Evolutionary conservation across 92 coral and sea anemone species (phyloP), one percentile per base, ranked within the genome.

Genomic region (Scolanthus callimorphus): DNA sequence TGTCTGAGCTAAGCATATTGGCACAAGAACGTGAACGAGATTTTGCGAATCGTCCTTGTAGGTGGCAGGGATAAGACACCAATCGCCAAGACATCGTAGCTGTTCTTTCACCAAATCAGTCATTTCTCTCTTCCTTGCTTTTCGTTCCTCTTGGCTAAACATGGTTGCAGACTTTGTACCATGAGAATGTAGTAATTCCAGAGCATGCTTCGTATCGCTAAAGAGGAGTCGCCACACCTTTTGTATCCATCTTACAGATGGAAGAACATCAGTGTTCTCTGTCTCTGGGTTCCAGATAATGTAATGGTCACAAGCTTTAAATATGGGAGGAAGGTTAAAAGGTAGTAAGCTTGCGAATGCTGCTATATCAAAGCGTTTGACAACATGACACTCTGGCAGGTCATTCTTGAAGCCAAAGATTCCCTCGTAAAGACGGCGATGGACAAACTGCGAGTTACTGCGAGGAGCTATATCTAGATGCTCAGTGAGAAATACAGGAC

Each of bases 31-130:
- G 1, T 84, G 68, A 6, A 11, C 26, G 25, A 26, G 20, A 24
- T 55, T 8, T 20, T 11, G 1, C 11, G 20, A 20, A 26, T 23
- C 45, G 49, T 13, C 11, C 45, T 11, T 26, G 24, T 69, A 72
- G 22, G 73, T 57, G 28, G 67, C 82, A 1, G 95, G 89, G 17
- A 86, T 22, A 51, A 86, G 68, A 29, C 88, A 66, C 88, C 88
- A 86, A 22, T 54, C 56, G 17, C 20, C 60, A 0, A 80, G 34
- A 1, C 80, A 71, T 22, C 57, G 13, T 1, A 85, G 57, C 20
- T 64, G 21, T 13, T 17, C 65, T 28, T 20, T 6, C 2, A 63
- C 57, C 0, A 46, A 20, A 9, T 44, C 26, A 51, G 22, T 37
- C 68, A 51, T 56, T 44, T 15, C 70, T 11, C 17, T 11, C 8